These are phyloP conservation scores for Catharus fuscescens DNA, from an alignment of 2,113 vertebrate genomes.

Conservation along the genomic window DNA sequence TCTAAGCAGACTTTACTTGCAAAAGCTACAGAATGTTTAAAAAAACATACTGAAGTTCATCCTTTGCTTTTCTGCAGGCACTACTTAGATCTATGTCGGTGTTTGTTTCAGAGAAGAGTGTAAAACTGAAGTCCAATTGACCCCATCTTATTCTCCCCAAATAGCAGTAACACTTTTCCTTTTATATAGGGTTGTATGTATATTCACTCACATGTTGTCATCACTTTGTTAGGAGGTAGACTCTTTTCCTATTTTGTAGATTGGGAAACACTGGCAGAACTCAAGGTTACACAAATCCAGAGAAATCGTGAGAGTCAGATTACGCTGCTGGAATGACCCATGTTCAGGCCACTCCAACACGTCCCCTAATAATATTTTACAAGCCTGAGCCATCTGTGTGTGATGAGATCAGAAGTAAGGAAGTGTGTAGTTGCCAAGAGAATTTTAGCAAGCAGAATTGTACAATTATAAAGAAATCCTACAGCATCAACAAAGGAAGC, in stretches of 20 bases:
- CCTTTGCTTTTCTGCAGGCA: conserved; percentile 28
- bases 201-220: neutral
- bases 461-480: conserved; percentile 44
- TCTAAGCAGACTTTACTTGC: conserved; percentile 3
- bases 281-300: conserved; percentile 17
- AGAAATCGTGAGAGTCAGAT: conserved; percentile 41
- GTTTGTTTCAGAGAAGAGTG: conserved; percentile 45
- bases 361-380: conserved; percentile 66
- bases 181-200: neutral
- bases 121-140: conserved; percentile 36
- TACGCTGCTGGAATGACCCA: conserved; percentile 48
- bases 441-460: conserved; percentile 46
- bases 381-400: conserved; percentile 63
- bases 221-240: neutral
- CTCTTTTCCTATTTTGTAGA: neutral
- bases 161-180: neutral
- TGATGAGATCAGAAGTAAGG: conserved; percentile 70
- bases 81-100: conserved; percentile 44
- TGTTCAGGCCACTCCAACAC: conserved; percentile 56
- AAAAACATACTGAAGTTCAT: neutral
- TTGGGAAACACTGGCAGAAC: neutral
- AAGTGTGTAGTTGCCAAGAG: conserved; percentile 65
- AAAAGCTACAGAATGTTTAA: conserved; percentile 19
- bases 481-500: conserved; percentile 19
- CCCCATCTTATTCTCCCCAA: neutral